Evolutionary conservation across 1,140 invertebrate species (phyloP).

Genomic region (Coboldia fuscipes): DNA sequence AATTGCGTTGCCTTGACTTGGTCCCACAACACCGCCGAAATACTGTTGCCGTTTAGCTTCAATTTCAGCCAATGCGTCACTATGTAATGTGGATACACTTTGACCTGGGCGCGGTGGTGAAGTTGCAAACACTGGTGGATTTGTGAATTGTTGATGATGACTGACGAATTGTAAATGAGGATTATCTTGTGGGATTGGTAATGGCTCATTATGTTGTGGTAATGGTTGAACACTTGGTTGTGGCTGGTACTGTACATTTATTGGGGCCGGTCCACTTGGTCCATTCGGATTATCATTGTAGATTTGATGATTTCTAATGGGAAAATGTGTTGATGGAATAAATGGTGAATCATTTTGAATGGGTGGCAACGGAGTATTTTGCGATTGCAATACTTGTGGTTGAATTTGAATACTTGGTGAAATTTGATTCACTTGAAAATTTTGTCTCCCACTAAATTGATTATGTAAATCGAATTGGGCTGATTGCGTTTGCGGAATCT

Average conservation of each 20-base stretch:
- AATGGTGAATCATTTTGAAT: no score
- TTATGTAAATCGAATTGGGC: no score
- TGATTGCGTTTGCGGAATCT: no score
- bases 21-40: not conserved
- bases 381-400: no score
- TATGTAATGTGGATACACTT: not conserved
- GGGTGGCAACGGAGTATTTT: no score
- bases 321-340: no score
- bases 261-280: slow-evolving; percentile 2
- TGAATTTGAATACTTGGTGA: no score
- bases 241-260: slow-evolving; percentile 2
- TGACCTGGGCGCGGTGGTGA: no score
- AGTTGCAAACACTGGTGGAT: slow-evolving; percentile 2
- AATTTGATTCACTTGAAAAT: no score
- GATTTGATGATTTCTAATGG: not conserved
- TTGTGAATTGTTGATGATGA: slow-evolving; percentile 3
- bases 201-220: not conserved
- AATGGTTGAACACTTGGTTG: not conserved
- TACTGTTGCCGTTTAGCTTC: not conserved
- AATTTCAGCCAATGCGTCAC: no score
- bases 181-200: not conserved
- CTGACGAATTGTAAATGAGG: not conserved
- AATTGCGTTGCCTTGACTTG: not conserved
- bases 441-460: no score
- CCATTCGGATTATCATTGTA: not conserved